Evolutionary conservation across 2,888 invertebrate genomes (phyloP).

Genomic region (Endotricha flammealis): DNA sequence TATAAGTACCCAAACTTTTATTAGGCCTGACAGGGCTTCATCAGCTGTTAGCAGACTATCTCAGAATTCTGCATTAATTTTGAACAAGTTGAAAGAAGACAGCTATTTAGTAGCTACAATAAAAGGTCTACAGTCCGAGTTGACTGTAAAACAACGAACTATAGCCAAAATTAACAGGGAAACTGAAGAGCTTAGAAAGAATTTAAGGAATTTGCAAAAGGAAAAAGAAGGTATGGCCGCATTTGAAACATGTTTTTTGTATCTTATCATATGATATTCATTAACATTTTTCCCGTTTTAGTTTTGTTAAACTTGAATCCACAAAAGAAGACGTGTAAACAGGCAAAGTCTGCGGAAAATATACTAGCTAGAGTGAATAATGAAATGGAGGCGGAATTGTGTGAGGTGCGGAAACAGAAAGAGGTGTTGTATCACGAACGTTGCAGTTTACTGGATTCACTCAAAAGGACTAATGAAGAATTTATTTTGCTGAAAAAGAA

Average conservation of each 20-base stretch:
- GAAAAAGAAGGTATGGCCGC: slow-evolving; percentile 80
- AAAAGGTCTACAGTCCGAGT: slow-evolving; percentile 85
- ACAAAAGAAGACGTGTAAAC: slow-evolving; percentile 52
- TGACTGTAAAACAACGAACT: slow-evolving; percentile 85
- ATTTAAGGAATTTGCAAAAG: slow-evolving; percentile 85
- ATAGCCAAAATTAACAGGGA: slow-evolving; percentile 85
- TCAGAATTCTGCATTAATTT: slow-evolving; percentile 72
- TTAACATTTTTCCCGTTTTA: slow-evolving; percentile 29
- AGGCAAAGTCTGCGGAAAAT: slow-evolving; percentile 61
- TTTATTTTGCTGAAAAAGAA: slow-evolving; percentile 87
- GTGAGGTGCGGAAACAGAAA: slow-evolving; percentile 61
- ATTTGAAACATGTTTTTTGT: too few relatives aligned
- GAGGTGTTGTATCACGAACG: slow-evolving; percentile 73
- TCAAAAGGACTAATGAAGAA: slow-evolving; percentile 85
- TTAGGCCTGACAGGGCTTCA: slow-evolving; percentile 56
- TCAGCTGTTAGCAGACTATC: slow-evolving; percentile 73
- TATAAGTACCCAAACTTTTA: slow-evolving; percentile 52
- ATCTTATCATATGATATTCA: too few relatives aligned
- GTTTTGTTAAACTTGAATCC: slow-evolving; percentile 60
- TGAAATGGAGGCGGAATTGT: slow-evolving; percentile 65
- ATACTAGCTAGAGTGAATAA: slow-evolving; percentile 53
- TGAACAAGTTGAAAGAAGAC: slow-evolving; percentile 81
- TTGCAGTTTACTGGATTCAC: slow-evolving; percentile 79
- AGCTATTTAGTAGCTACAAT: slow-evolving; percentile 88
- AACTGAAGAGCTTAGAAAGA: slow-evolving; percentile 85